These are phyloP conservation scores for Antheraea mylitta DNA, from an alignment of 1,140 invertebrate genomes.

Conservation along the genomic window DNA sequence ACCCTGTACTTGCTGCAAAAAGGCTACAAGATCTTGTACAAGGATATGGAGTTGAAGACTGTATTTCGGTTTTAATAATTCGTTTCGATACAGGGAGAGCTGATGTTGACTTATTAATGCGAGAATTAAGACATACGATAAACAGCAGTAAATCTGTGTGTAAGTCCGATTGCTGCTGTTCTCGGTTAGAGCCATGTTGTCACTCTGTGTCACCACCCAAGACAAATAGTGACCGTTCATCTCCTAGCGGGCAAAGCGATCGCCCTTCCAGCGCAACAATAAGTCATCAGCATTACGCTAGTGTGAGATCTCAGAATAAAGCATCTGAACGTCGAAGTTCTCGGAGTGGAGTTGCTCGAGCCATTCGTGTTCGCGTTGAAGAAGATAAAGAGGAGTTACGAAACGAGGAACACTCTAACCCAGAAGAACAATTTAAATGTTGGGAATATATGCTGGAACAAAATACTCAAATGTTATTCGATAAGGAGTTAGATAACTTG, in stretches of 20 bases:
- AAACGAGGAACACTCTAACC: conserved; percentile 63
- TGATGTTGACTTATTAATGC: conserved; percentile 87
- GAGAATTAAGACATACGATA: conserved; percentile 86
- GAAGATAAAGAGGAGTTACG: conserved; percentile 83
- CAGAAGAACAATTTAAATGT: conserved; percentile 93
- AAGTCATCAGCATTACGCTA: conserved; percentile 67
- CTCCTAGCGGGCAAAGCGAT: conserved; percentile 91
- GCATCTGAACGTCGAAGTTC: conserved; percentile 78
- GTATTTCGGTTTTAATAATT: conserved; percentile 88
- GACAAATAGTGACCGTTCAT: conserved; percentile 83
- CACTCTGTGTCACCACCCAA: conserved; percentile 78
- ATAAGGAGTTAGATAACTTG: conserved; percentile 92
- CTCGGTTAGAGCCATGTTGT: conserved; percentile 81
- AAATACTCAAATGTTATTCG: conserved; percentile 92
- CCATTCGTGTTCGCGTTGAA: conserved; percentile 79
- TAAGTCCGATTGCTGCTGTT: conserved; percentile 82
- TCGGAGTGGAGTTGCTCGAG: conserved; percentile 79
- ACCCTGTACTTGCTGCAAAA: conserved; percentile 89
- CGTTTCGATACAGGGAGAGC: conserved; percentile 82
- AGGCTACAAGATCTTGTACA: conserved; percentile 89
- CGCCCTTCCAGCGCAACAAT: conserved; percentile 73
- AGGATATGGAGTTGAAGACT: conserved; percentile 89
- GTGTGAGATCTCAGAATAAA: conserved; percentile 59
- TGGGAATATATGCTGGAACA: conserved; percentile 97
- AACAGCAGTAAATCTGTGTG: conserved; percentile 75